Evolutionary conservation across 2,797 vertebrate genomes (phyloP).

Genomic region (Cuculus canorus): DNA sequence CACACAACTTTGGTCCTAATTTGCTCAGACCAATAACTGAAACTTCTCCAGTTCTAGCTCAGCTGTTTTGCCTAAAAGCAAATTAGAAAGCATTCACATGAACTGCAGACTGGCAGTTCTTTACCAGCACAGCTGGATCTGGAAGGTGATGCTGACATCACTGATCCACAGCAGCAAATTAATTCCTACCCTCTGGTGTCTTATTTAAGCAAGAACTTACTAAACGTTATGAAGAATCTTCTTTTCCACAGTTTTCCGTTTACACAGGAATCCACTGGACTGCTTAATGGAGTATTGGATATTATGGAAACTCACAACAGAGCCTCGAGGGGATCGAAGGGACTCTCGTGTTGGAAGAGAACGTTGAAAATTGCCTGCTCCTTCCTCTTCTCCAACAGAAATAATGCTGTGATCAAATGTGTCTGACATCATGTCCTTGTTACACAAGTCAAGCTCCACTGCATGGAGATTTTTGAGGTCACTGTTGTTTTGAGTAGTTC

Average conservation of each 20-base stretch:
- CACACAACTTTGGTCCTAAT: background rate
- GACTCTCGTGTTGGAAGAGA: conserved; percentile 60
- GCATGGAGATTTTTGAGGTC: conserved; percentile 9
- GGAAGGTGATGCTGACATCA: background rate
- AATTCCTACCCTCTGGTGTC: background rate
- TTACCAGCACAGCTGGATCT: conserved; percentile 15
- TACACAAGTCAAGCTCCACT: conserved; percentile 24
- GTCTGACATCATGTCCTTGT: background rate
- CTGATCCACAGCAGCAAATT: conserved; percentile 5
- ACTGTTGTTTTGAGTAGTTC: conserved; percentile 9
- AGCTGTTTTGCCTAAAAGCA: background rate
- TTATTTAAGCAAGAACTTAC: conserved; percentile 54
- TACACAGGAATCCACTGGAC: conserved; percentile 44
- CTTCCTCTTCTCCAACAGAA: conserved; percentile 41
- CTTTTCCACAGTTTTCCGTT: conserved; percentile 57
- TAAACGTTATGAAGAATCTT: conserved; percentile 69
- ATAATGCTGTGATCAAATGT: background rate
- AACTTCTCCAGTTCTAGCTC: background rate
- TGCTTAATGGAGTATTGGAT: conserved; percentile 64
- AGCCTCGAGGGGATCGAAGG: conserved; percentile 58
- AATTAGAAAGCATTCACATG: background rate
- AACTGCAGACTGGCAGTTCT: conserved; percentile 1
- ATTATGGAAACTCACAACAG: conserved; percentile 71
- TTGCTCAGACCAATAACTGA: background rate
- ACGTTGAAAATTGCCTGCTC: background rate